These are phyloP conservation scores for Aix galericulata DNA, from an alignment of 2,113 vertebrate genomes.

Conservation along the genomic window DNA sequence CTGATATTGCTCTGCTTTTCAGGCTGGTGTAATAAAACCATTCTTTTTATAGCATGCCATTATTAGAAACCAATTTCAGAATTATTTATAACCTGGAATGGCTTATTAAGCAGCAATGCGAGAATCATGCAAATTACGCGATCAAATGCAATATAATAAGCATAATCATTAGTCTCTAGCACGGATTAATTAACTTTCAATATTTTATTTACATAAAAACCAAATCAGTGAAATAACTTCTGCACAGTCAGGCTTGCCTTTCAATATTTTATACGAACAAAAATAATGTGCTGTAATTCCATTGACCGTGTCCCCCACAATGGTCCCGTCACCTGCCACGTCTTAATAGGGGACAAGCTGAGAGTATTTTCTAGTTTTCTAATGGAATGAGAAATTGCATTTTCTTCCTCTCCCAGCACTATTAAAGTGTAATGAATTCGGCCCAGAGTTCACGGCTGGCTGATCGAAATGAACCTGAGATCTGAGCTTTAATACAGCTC, in stretches of 20 bases:
- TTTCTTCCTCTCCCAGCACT: constrained; percentile 90
- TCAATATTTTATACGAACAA: constrained; percentile 84
- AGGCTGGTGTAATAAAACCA: constrained; percentile 82
- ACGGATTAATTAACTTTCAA: constrained; percentile 86
- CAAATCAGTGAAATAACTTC: constrained; percentile 90
- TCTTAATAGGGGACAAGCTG: constrained; percentile 94
- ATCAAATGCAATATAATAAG: constrained; percentile 92
- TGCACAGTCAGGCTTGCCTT: constrained; percentile 84
- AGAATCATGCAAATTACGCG: constrained; percentile 92
- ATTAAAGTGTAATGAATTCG: constrained; percentile 95
- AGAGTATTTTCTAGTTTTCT: constrained; percentile 92
- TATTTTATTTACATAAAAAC: constrained; percentile 94
- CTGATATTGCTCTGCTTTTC: constrained; percentile 75
- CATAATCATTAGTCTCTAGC: constrained; percentile 91
- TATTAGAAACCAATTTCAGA: constrained; percentile 89
- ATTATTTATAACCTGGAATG: constrained; percentile 92
- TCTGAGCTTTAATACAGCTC: constrained; percentile 90
- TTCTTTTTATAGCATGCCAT: constrained; percentile 88
- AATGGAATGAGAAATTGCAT: constrained; percentile 96
- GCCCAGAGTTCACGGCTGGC: constrained; percentile 95
- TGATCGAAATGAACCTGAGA: constrained; percentile 93
- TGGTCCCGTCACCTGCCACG: constrained; percentile 90
- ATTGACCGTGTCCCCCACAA: constrained; percentile 83
- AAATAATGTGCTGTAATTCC: constrained; percentile 83
- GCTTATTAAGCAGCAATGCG: constrained; percentile 92